Evolutionary conservation across 2,888 invertebrate species (phyloP).

Genomic region (Hemaris fuciformis): DNA sequence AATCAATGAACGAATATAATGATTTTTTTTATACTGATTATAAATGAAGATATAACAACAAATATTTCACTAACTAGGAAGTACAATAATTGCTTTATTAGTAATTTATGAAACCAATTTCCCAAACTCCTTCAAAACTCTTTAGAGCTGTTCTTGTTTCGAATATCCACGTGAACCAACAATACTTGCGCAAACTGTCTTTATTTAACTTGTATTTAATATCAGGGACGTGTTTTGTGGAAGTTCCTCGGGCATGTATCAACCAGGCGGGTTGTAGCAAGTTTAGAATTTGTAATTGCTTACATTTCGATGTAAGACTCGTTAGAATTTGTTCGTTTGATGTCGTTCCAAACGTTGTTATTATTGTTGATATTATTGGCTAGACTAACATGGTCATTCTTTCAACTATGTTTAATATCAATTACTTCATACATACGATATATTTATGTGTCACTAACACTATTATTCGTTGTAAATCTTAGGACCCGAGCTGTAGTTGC

Average conservation of each 20-base stretch:
- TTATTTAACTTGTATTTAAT: constrained; percentile 76
- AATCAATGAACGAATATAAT: too few species aligned
- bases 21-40: neutral
- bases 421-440: too few species aligned
- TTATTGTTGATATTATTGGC: neutral
- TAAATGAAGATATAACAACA: neutral
- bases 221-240: constrained; percentile 66
- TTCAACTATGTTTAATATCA: too few species aligned
- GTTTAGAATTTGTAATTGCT: constrained; percentile 63
- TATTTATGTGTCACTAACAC: too few species aligned
- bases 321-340: constrained; percentile 48
- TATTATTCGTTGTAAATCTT: too few species aligned
- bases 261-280: constrained; percentile 31
- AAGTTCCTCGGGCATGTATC: constrained; percentile 49
- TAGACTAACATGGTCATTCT: too few species aligned
- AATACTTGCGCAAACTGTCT: constrained; percentile 64
- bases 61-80: neutral
- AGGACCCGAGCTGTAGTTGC: too few species aligned
- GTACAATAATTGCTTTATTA: constrained; percentile 26
- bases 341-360: constrained; percentile 11
- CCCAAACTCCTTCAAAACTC: constrained; percentile 55
- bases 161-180: constrained; percentile 62
- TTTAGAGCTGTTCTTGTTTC: constrained; percentile 67
- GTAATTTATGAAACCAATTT: constrained; percentile 71
- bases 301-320: constrained; percentile 42